A percentile compares a stretch with the other conserved stretches of the same genome.
Conservation (phyloP, 23 tunicate species). For the Ascidia mentula region DNA sequence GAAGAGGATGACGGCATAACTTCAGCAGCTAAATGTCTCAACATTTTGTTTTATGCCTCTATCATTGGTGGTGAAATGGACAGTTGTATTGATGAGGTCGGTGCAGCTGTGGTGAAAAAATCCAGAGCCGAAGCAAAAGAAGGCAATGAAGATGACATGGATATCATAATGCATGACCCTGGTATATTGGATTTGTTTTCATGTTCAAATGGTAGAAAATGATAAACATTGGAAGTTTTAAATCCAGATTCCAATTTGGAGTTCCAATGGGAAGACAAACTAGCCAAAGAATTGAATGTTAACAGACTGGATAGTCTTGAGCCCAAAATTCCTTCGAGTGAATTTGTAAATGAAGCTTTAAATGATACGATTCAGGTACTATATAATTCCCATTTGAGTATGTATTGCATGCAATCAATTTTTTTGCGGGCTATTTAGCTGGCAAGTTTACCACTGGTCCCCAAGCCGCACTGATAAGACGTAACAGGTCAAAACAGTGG, state of each 20-base stretch:
- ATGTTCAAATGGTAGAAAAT: neutral
- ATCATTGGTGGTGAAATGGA: conserved; percentile 61
- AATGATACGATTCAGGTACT: conserved; percentile 60
- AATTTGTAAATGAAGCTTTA: conserved; percentile 72
- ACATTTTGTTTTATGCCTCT: conserved; percentile 65
- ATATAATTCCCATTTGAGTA: too few relatives aligned
- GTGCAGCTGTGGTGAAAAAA: conserved; percentile 8
- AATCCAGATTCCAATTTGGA: neutral
- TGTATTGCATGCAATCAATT: too few relatives aligned
- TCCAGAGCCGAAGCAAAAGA: neutral
- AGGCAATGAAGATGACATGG: neutral
- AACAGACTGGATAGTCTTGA: conserved; percentile 20
- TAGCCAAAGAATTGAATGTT: conserved; percentile 44
- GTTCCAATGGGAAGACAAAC: conserved; percentile 48
- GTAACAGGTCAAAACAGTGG: too few relatives aligned
- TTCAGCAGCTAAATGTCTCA: conserved; percentile 51
- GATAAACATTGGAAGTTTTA: neutral
- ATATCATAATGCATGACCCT: neutral
- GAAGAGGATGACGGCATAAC: conserved; percentile 35
- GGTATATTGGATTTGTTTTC: neutral
- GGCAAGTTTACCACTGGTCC: too few relatives aligned
- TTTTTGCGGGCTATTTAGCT: too few relatives aligned
- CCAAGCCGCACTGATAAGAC: too few relatives aligned
- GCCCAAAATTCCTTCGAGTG: conserved; percentile 58
- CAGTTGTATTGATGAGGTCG: conserved; percentile 18